Percentiles rank a stretch among this genome's conserved stretches.
These are phyloP conservation scores for Zaprionus ghesquierei DNA, from an alignment of 1,140 invertebrate species.

Conservation along the genomic window DNA sequence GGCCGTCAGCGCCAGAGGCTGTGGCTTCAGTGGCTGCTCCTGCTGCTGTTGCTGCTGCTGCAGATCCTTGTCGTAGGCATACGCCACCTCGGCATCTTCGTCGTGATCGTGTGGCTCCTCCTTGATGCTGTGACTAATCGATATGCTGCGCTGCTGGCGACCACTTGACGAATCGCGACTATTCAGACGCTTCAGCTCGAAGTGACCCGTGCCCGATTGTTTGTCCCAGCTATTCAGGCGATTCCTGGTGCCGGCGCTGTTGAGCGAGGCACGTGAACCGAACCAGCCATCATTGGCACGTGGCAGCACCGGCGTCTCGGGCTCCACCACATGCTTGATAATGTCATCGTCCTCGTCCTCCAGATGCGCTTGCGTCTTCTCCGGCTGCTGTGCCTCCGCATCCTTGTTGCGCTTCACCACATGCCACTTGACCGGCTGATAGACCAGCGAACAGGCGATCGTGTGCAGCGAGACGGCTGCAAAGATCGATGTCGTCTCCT, in stretches of 20 bases:
- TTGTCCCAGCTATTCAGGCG: slow-evolving; percentile 67
- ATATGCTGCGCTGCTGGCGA: slow-evolving; percentile 62
- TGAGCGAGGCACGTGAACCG: slow-evolving; percentile 81
- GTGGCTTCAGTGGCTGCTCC: not conserved
- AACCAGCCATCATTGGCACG: slow-evolving; percentile 87
- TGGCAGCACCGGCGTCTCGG: slow-evolving; percentile 86
- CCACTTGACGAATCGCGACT: slow-evolving; percentile 37
- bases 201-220: slow-evolving; percentile 30
- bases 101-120: slow-evolving; percentile 47
- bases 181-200: slow-evolving; percentile 69
- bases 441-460: slow-evolving; percentile 84
- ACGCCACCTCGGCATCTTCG: not conserved
- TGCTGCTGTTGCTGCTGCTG: slow-evolving; percentile 1
- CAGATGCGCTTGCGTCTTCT: slow-evolving; percentile 12
- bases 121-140: slow-evolving; percentile 71
- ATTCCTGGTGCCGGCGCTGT: slow-evolving; percentile 63
- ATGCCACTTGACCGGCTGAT: slow-evolving; percentile 88
- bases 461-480: slow-evolving; percentile 85
- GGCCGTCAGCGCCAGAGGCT: slow-evolving; percentile 20
- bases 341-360: slow-evolving; percentile 66
- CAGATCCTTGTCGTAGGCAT: slow-evolving; percentile 6
- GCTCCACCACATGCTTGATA: slow-evolving; percentile 84
- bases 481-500: slow-evolving; percentile 84
- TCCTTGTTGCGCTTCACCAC: slow-evolving; percentile 82
- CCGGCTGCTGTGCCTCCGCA: slow-evolving; percentile 54